Evolutionary conservation across 2,888 invertebrate genomes (phyloP).

Genomic region (Epicampocera succincta): DNA sequence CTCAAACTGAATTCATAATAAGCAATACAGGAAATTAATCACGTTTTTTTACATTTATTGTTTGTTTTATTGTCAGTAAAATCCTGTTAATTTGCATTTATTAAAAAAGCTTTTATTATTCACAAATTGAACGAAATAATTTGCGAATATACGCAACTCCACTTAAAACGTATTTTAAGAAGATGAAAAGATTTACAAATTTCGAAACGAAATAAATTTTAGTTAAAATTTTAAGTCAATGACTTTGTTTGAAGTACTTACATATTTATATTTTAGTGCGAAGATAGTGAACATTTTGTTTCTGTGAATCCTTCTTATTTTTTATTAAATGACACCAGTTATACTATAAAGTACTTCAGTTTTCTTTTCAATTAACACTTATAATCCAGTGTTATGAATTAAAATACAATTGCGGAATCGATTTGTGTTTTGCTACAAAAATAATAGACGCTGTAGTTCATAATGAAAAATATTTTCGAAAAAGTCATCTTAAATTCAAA

Average conservation of each 20-base stretch:
- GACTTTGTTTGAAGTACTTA: neutral
- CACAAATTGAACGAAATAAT: neutral
- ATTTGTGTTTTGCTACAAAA: too few species aligned
- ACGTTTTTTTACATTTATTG: constrained; percentile 3
- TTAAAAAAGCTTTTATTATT: neutral
- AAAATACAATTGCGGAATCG: too few species aligned
- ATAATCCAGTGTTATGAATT: too few species aligned
- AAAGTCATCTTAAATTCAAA: too few species aligned
- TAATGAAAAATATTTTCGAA: too few species aligned
- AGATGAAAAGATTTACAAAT: constrained; percentile 19
- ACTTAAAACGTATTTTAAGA: constrained; percentile 4
- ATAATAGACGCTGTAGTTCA: too few species aligned
- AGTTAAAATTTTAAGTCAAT: constrained; percentile 8
- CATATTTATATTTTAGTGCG: neutral
- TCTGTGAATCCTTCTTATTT: too few species aligned
- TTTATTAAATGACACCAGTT: too few species aligned
- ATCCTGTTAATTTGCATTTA: constrained; percentile 62
- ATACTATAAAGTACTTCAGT: too few species aligned
- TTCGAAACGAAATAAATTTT: constrained; percentile 6
- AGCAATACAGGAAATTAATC: constrained; percentile 53
- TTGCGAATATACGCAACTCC: constrained; percentile 4
- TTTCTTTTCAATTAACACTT: too few species aligned
- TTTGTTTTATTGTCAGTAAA: constrained; percentile 13
- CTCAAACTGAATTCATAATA: neutral
- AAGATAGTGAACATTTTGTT: too few species aligned